Percentiles rank a stretch among this genome's conserved stretches.
phyloP scores from a whole-genome alignment of 2,113 vertebrate genomes.

The Hippocampus comes region DNA sequence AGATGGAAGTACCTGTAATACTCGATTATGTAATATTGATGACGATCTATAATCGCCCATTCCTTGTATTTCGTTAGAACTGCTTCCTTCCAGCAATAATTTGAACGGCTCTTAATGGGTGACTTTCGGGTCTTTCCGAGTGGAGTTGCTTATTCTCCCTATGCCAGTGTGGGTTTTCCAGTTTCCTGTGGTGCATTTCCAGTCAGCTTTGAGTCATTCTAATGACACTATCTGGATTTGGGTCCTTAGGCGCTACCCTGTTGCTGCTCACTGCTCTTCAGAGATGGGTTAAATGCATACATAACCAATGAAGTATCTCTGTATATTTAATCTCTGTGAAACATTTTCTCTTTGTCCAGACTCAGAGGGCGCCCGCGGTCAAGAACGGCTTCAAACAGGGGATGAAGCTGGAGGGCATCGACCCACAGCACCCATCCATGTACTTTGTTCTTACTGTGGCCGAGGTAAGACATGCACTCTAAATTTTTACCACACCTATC shows the following conservation, averaged over 20 bases:
- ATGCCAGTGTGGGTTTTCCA: too few relatives aligned
- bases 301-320: neutral
- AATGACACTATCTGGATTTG: neutral
- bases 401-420: constrained; percentile 98
- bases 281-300: neutral
- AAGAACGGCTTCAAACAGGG: constrained; percentile 90
- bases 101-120: too few relatives aligned
- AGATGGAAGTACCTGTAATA: too few relatives aligned
- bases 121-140: too few relatives aligned
- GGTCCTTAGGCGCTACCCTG: neutral
- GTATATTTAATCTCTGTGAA: constrained; percentile 7
- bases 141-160: too few relatives aligned
- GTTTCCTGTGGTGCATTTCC: neutral
- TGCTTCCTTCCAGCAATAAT: too few relatives aligned
- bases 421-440: constrained; percentile 95
- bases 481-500: neutral
- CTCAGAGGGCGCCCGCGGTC: constrained; percentile 76
- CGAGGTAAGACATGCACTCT: constrained; percentile 77
- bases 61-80: too few relatives aligned
- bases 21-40: too few relatives aligned
- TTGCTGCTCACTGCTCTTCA: too few relatives aligned
- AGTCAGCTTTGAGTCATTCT: too few relatives aligned
- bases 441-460: constrained; percentile 96
- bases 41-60: too few relatives aligned
- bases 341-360: constrained; percentile 56